These are phyloP conservation scores for Troilus luridus DNA, from an alignment of 2,888 invertebrate genomes.

Conservation along the genomic window DNA sequence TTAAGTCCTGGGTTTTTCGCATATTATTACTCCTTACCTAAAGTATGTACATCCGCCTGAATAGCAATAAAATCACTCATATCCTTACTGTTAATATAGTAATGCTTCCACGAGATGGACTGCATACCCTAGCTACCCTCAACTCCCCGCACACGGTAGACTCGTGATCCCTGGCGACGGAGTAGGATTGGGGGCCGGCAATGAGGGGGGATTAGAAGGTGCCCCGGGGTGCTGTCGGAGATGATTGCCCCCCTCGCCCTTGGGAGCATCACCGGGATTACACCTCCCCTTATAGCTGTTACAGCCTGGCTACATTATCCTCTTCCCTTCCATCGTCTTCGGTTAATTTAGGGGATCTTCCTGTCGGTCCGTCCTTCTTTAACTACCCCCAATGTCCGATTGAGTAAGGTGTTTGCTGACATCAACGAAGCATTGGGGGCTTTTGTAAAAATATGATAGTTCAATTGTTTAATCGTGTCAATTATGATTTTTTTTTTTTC, in stretches of 20 bases:
- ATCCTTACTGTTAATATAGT: background rate
- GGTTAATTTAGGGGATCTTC: background rate
- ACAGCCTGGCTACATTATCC: slow-evolving; percentile 20
- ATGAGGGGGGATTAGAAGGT: slow-evolving; percentile 39
- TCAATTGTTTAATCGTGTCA: no score
- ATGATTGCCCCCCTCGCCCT: slow-evolving; percentile 4
- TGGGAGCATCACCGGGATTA: slow-evolving; percentile 4
- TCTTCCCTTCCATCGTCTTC: slow-evolving; percentile 26
- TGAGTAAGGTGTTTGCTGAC: background rate
- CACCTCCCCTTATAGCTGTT: slow-evolving; percentile 37
- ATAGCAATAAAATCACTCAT: background rate
- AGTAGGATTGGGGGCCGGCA: slow-evolving; percentile 41
- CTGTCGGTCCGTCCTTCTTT: background rate
- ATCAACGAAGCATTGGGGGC: background rate
- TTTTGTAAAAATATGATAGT: background rate
- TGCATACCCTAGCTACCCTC: background rate
- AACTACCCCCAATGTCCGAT: background rate
- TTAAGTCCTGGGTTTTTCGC: no score
- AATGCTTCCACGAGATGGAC: background rate
- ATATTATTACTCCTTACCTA: no score
- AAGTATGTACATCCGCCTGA: no score
- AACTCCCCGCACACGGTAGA: background rate
- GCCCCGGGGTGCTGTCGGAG: slow-evolving; percentile 38
- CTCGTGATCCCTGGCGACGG: background rate
- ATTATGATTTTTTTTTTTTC: no score